Evolutionary conservation across 1,140 invertebrate genomes (phyloP).

Genomic region (Leptoteleia sp.): DNA sequence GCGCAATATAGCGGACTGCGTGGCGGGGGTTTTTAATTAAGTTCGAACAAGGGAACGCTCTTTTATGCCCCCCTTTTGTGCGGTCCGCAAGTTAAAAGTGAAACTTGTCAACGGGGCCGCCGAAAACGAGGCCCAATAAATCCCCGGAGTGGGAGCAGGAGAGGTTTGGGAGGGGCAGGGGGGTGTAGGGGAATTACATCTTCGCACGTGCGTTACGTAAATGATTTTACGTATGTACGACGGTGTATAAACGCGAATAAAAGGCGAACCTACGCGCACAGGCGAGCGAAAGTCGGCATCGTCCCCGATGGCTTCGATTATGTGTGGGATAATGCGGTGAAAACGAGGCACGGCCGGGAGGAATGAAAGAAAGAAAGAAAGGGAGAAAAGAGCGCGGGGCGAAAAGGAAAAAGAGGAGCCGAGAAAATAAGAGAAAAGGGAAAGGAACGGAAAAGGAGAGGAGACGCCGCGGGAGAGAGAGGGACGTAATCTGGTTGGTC

Average conservation of each 20-base stretch:
- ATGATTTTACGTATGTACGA: conserved; percentile 50
- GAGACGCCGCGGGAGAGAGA: conserved; percentile 40
- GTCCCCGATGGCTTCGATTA: conserved; percentile 71
- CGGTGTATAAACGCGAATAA: conserved; percentile 29
- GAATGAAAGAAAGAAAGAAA: conserved; percentile 59
- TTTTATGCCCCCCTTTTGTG: conserved; percentile 54
- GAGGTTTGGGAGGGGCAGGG: no score
- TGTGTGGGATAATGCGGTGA: conserved; percentile 76
- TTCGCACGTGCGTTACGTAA: conserved; percentile 54
- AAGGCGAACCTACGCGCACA: conserved; percentile 52
- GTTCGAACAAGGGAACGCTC: conserved; percentile 56
- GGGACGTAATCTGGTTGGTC: conserved; percentile 76
- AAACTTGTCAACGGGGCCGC: conserved; percentile 39
- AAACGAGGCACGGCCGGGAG: no score
- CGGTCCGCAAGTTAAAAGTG: conserved; percentile 19
- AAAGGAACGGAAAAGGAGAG: conserved; percentile 38
- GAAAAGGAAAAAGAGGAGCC: conserved; percentile 49
- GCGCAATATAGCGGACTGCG: conserved; percentile 39
- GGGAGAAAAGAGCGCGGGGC: conserved; percentile 44
- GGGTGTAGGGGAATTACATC: conserved; percentile 17
- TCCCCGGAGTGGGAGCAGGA: not conserved
- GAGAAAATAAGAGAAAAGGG: conserved; percentile 60
- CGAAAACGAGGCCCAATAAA: conserved; percentile 54
- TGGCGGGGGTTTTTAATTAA: conserved; percentile 52
- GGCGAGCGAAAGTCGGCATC: conserved; percentile 60